Base-by-base conservation (phyloP, 2,888 invertebrate genomes). In the Steromphala cineraria region DNA sequence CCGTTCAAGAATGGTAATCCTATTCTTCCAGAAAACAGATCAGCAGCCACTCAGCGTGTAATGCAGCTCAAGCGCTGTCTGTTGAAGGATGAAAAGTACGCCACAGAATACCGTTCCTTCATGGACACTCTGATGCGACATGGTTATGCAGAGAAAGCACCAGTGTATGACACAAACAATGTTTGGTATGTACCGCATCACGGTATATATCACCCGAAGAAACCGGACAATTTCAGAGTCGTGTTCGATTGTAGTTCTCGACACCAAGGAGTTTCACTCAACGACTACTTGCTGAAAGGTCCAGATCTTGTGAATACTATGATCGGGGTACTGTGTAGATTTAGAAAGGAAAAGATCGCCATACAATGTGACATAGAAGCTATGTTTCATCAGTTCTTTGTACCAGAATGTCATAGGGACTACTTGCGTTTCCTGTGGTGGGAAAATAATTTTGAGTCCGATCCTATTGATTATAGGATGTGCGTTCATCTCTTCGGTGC, bases 321-420 rank as follows among this genome's bases (percentile, higher is more conserved):
- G n/a, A 7, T 55, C 21, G 55, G 55, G 2, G 36, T 36, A 36
- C 36, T 36, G 36, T 36, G 36, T 36, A 36, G 36, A 36, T 36
- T 36, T 36, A 2, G 36, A 36, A 36, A 36, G 36, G 36, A 36
- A 36, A 36, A 7, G 36, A 78, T 15, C 0, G 75, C 0, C 80
- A 85, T 5, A 85, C 83, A 1, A 86, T 87, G 24, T 85, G 86
- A 53, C 86, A 85, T 53, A 36, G 36, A 36, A 36, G 36, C 36
- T 75, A 46, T 84, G 85, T 67, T 84, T 84, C 53, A 79, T 84
- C 3, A 82, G 85, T 53, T 52, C 83, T 55, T 85, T 87, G 83
- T 85, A 84, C 67, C 17, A 55, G 31, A 46, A 76, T 24, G 75
- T 80, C 75, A 85, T 36, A 36, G 81, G 21, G 81, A 86, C 55